Evolutionary conservation across 2,888 invertebrate species (phyloP).

Genomic region (Agrochola circellaris): DNA sequence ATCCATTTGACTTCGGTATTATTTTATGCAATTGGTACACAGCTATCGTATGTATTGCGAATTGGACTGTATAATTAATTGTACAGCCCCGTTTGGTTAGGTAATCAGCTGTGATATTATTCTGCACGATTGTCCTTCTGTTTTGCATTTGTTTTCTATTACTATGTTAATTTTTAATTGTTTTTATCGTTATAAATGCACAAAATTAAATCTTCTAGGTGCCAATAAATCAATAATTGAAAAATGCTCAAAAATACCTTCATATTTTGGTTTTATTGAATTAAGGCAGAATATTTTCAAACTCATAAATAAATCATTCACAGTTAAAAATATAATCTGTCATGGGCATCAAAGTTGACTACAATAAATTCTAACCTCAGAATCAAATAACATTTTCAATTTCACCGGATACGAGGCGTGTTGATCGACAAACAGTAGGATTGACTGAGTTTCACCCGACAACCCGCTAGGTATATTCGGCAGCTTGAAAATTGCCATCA

Average conservation of each 20-base stretch:
- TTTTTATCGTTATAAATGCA: background rate
- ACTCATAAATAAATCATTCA: conserved; percentile 12
- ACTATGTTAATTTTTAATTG: conserved; percentile 14
- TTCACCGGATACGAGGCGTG: conserved; percentile 77
- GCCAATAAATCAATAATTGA: background rate
- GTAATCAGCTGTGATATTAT: conserved; percentile 59
- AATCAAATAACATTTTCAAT: conserved; percentile 83
- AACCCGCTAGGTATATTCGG: conserved; percentile 75
- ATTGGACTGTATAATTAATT: conserved; percentile 64
- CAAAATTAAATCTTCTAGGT: background rate
- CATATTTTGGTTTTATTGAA: conserved; percentile 19
- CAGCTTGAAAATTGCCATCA: conserved; percentile 86
- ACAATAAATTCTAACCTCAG: conserved; percentile 71
- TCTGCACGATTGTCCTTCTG: conserved; percentile 27
- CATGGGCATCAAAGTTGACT: conserved; percentile 53
- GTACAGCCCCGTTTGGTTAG: conserved; percentile 32
- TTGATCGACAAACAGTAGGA: conserved; percentile 85
- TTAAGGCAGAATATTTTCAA: background rate
- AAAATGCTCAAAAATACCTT: background rate
- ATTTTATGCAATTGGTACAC: conserved; percentile 71
- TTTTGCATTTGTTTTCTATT: conserved; percentile 20
- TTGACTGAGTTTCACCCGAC: conserved; percentile 77
- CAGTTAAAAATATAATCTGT: conserved; percentile 46
- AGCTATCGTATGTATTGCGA: conserved; percentile 59
- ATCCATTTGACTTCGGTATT: conserved; percentile 67